Conservation (phyloP, 53 echinoderm and acorn worm species). For the Echinarachnius parma region DNA sequence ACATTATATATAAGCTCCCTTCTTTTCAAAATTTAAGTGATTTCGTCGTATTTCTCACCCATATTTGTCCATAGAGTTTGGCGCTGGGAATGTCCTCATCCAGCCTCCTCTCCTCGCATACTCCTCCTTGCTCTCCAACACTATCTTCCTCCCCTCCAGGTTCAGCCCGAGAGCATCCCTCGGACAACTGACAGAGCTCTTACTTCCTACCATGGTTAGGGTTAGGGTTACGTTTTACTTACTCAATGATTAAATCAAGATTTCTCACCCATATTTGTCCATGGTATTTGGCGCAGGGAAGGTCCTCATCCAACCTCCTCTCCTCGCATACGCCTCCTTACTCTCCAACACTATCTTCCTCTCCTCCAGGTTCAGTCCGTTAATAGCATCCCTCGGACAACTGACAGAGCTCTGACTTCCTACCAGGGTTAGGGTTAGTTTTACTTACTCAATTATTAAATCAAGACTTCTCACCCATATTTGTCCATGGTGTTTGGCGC, state of each 20-base stretch:
- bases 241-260: too few relatives aligned
- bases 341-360: slow-evolving; percentile 73
- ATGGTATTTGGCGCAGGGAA: slow-evolving; percentile 78
- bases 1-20: too few relatives aligned
- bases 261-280: slow-evolving; percentile 98
- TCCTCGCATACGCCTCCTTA: slow-evolving; percentile 86
- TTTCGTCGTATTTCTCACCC: too few relatives aligned
- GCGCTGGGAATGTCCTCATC: slow-evolving; percentile 84
- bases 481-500: slow-evolving; percentile 81
- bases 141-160: slow-evolving; percentile 76
- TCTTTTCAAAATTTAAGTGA: too few relatives aligned
- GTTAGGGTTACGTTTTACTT: too few relatives aligned
- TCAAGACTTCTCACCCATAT: slow-evolving; percentile 68
- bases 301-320: slow-evolving; percentile 89
- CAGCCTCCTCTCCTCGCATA: slow-evolving; percentile 88
- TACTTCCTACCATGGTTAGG: too few relatives aligned
- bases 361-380: slow-evolving; percentile 75
- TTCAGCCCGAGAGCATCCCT: slow-evolving; percentile 57
- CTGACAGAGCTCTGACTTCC: slow-evolving; percentile 51
- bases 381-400: slow-evolving; percentile 47
- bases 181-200: too few relatives aligned
- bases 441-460: too few relatives aligned
- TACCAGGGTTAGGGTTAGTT: slow-evolving; percentile 79
- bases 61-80: slow-evolving; percentile 86
- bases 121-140: slow-evolving; percentile 89